These are phyloP conservation scores for Arctia plantaginis DNA, from an alignment of 2,888 invertebrate genomes.

Conservation along the genomic window DNA sequence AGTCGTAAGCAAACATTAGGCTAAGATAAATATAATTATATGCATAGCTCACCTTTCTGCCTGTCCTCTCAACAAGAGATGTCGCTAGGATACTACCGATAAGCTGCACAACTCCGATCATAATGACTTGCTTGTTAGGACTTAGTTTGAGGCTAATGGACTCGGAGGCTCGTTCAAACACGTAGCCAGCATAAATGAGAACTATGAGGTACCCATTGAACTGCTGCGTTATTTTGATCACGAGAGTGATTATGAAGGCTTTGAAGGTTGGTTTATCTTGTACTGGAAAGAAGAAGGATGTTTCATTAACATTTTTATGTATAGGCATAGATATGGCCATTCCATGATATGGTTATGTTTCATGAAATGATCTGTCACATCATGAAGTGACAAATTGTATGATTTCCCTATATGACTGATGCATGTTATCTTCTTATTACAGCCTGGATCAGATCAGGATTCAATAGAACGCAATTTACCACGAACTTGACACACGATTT, in stretches of 20 bases:
- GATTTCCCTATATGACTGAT: too few relatives aligned
- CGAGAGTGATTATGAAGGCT: slow-evolving; percentile 78
- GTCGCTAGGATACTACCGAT: slow-evolving; percentile 76
- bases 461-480: too few relatives aligned
- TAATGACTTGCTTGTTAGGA: slow-evolving; percentile 79
- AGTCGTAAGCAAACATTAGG: background rate
- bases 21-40: background rate
- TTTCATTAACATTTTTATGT: background rate
- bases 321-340: too few relatives aligned
- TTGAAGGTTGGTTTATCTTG: slow-evolving; percentile 76
- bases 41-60: slow-evolving; percentile 71
- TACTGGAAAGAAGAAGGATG: slow-evolving; percentile 60
- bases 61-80: slow-evolving; percentile 79
- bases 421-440: too few relatives aligned
- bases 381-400: too few relatives aligned
- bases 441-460: too few relatives aligned
- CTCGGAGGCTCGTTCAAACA: slow-evolving; percentile 76
- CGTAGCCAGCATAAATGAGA: slow-evolving; percentile 77
- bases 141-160: slow-evolving; percentile 70
- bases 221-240: slow-evolving; percentile 81
- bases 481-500: too few relatives aligned
- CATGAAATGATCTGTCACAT: too few relatives aligned
- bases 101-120: slow-evolving; percentile 77
- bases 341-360: too few relatives aligned
- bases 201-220: slow-evolving; percentile 82